Evolutionary conservation across 2,113 vertebrate genomes (phyloP).

Genomic region (Prunella himalayana): DNA sequence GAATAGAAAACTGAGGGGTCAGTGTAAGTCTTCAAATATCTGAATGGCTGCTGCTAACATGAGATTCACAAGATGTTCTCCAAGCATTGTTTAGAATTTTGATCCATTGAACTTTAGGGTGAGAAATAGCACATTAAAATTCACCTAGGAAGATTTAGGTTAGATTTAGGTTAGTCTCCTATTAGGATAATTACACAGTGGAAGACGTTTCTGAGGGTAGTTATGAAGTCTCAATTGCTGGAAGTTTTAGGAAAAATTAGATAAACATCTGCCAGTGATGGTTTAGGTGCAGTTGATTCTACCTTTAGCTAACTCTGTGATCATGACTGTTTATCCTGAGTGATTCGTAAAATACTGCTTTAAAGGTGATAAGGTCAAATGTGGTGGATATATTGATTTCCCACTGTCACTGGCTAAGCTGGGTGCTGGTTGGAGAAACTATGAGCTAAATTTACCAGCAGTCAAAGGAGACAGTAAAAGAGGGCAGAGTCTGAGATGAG

Average conservation of each 20-base stretch:
- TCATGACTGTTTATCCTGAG: slow-evolving; percentile 35
- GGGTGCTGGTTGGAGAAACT: not conserved
- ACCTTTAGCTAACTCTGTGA: not conserved
- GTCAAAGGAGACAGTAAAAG: slow-evolving; percentile 32
- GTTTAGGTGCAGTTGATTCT: not conserved
- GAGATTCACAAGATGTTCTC: not conserved
- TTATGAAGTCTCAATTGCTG: not conserved
- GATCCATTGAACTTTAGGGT: not conserved
- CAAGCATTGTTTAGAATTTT: not conserved
- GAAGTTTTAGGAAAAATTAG: slow-evolving; percentile 11
- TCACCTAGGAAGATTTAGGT: not conserved
- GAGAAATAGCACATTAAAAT: not conserved
- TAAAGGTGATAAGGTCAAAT: slow-evolving; percentile 52
- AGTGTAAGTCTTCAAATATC: not conserved
- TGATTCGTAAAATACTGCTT: slow-evolving; percentile 51
- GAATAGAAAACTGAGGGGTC: not conserved
- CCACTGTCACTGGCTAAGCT: not conserved
- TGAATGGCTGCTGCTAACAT: not conserved
- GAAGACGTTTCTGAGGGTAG: not conserved
- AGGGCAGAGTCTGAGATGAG: slow-evolving; percentile 29
- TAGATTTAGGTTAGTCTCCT: not conserved
- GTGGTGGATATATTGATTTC: slow-evolving; percentile 57
- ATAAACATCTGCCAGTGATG: not conserved
- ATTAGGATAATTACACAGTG: not conserved
- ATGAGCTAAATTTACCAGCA: slow-evolving; percentile 54